Percentiles rank a stretch among this genome's conserved stretches.
phyloP scores from a whole-genome alignment of 2,888 invertebrate genomes.

The Hoplodrina blanda region DNA sequence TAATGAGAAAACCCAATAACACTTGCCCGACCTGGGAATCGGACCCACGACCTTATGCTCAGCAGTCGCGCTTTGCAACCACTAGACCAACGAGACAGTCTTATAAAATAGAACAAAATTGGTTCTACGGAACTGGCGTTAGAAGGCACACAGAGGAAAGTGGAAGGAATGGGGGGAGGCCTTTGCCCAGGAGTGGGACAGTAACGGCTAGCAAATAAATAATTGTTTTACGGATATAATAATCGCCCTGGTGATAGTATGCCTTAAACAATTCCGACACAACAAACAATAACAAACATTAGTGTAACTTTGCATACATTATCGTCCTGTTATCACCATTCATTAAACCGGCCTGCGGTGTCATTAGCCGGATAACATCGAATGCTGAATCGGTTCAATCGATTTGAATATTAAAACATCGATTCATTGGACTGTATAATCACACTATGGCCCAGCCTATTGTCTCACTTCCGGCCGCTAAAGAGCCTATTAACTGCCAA shows the following conservation, averaged over 20 bases:
- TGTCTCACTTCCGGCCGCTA: slow-evolving; percentile 75
- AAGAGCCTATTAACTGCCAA: slow-evolving; percentile 62
- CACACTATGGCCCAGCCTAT: slow-evolving; percentile 70
- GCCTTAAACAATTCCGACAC: slow-evolving; percentile 7
- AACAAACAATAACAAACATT: slow-evolving; percentile 38
- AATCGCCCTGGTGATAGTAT: too few relatives aligned
- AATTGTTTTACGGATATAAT: neutral
- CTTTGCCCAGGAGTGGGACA: too few relatives aligned
- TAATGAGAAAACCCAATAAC: too few relatives aligned
- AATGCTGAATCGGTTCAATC: slow-evolving; percentile 66
- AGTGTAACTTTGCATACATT: slow-evolving; percentile 49
- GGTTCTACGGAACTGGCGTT: too few relatives aligned
- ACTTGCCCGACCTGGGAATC: too few relatives aligned
- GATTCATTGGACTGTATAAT: slow-evolving; percentile 77
- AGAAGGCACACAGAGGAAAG: too few relatives aligned
- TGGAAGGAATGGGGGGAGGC: too few relatives aligned
- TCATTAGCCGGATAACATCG: slow-evolving; percentile 74
- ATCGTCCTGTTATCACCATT: slow-evolving; percentile 58
- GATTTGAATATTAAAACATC: slow-evolving; percentile 79
- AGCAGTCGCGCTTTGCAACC: too few relatives aligned
- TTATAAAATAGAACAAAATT: too few relatives aligned
- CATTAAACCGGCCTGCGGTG: slow-evolving; percentile 65
- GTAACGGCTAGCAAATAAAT: too few relatives aligned
- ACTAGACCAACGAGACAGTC: too few relatives aligned
- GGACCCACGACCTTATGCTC: too few relatives aligned